Percentiles rank a stretch among this genome's conserved stretches.
Conservation (phyloP, 2,888 invertebrate genomes). For the Serripes groenlandicus region DNA sequence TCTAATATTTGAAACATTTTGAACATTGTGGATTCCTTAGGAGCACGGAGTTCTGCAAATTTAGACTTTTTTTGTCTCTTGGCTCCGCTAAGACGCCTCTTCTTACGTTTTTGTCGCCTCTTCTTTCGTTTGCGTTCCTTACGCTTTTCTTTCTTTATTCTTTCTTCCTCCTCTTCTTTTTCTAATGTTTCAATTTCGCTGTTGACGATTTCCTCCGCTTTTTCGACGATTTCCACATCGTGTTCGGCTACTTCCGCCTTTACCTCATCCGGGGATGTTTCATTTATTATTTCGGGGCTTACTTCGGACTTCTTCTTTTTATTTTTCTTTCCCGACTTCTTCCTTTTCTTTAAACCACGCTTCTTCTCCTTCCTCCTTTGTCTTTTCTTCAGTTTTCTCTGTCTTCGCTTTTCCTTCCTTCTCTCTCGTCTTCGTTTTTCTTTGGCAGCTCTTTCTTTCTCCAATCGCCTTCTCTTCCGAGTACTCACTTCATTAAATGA, state of each 20-base stretch:
- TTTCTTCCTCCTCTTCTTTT: conserved; percentile 26
- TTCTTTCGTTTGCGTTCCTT: conserved; percentile 37
- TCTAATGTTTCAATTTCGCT: conserved; percentile 36
- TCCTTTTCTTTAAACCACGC: conserved; percentile 49
- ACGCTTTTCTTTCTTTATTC: conserved; percentile 10
- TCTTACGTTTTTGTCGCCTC: conserved; percentile 33
- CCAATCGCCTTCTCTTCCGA: conserved; percentile 62
- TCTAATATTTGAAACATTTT: conserved; percentile 42
- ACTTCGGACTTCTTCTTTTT: conserved; percentile 42
- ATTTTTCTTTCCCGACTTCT: conserved; percentile 50
- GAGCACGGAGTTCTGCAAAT: conserved; percentile 17
- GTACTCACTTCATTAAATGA: conserved; percentile 65
- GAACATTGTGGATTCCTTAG: background rate
- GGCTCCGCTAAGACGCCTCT: conserved; percentile 23
- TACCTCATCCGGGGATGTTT: conserved; percentile 9
- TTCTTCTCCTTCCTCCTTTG: conserved; percentile 55
- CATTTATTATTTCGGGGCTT: conserved; percentile 7
- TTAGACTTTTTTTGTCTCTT: conserved; percentile 27
- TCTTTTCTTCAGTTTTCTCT: conserved; percentile 39
- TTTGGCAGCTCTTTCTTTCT: conserved; percentile 56
- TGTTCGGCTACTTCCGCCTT: conserved; percentile 18
- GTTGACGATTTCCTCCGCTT: conserved; percentile 22
- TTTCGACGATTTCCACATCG: conserved; percentile 19
- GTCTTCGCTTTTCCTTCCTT: conserved; percentile 59
- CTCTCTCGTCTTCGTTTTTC: conserved; percentile 58